Base-by-base conservation (phyloP, 1,140 invertebrate species). In the Zaprionus capensis region DNA sequence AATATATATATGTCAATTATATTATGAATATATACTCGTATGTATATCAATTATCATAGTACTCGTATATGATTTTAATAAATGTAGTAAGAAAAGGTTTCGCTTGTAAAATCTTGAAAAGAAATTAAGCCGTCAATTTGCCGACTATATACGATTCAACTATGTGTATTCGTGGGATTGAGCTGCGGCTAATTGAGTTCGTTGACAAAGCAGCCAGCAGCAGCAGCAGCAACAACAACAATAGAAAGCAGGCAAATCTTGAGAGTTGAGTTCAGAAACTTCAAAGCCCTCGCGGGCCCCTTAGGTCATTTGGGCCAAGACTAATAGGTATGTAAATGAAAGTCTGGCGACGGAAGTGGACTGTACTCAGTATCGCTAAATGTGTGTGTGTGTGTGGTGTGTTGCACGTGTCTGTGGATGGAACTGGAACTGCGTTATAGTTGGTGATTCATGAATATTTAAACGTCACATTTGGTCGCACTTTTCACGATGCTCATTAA, bases 401-500 rank as follows among this genome's bases (percentile, higher is more conserved):
- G n/a, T 51, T 73, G 69, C 61, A 72, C 62, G 68, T 76, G 67
- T 59, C 36, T 71, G 79, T 56, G 64, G 55, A 71, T 73, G 71
- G 71, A 74, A 81, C 70, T 82, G 81, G 53, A 77, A 71, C 78
- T 80, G 83, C 83, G 83, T 82, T 87, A 82, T 86, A 80, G 80
- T 82, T 80, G 76, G 73, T 87, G 76, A 78, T 84, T 91, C 90
- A 91, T 91, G 90, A 91, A 92, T 92, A 92, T 92, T 92, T 92
- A 92, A 92, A 87, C 91, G 91, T 92, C 86, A 92, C 91, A 92
- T 92, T 92, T 91, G 91, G 91, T 91, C 91, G 91, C 91, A 92
- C 91, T 92, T 91, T 91, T 85, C 82, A 87, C 79, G 88, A 84
- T 91, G 87, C 88, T 91, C 88, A 91, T 91, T 91, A 91, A 91